Evolutionary conservation across 2,113 vertebrate genomes (phyloP).

Genomic region (Gadus macrocephalus): DNA sequence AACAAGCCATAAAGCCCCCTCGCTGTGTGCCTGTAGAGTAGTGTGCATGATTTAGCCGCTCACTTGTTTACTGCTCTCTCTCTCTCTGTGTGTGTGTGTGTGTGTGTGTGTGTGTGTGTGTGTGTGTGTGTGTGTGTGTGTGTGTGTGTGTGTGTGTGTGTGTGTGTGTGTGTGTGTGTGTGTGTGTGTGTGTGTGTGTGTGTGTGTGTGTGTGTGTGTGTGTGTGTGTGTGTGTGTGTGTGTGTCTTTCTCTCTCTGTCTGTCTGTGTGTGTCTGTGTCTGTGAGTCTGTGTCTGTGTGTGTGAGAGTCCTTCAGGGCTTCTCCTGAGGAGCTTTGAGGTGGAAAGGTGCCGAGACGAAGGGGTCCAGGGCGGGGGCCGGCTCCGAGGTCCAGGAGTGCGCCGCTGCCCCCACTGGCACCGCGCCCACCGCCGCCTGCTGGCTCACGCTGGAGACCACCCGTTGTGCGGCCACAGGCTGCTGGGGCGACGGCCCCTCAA

Average conservation of each 20-base stretch:
- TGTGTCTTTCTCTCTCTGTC: conserved; percentile 25
- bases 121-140: no score
- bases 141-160: background rate
- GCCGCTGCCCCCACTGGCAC: conserved; percentile 69
- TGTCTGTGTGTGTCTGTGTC: no score
- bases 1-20: conserved; percentile 51
- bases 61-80: background rate
- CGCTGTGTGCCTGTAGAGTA: conserved; percentile 22
- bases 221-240: no score
- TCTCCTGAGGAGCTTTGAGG: conserved; percentile 84
- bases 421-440: conserved; percentile 72
- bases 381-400: conserved; percentile 81
- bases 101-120: no score
- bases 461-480: conserved; percentile 78
- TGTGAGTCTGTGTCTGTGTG: no score
- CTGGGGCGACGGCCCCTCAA: conserved; percentile 72
- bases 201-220: no score
- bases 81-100: background rate
- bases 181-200: no score
- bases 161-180: no score
- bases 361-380: conserved; percentile 73
- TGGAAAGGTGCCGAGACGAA: conserved; percentile 92
- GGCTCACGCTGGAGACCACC: conserved; percentile 73
- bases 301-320: conserved; percentile 84
- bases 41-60: conserved; percentile 40